Base-by-base conservation (phyloP, 2,113 vertebrate genomes). In the Notechis scutatus region DNA sequence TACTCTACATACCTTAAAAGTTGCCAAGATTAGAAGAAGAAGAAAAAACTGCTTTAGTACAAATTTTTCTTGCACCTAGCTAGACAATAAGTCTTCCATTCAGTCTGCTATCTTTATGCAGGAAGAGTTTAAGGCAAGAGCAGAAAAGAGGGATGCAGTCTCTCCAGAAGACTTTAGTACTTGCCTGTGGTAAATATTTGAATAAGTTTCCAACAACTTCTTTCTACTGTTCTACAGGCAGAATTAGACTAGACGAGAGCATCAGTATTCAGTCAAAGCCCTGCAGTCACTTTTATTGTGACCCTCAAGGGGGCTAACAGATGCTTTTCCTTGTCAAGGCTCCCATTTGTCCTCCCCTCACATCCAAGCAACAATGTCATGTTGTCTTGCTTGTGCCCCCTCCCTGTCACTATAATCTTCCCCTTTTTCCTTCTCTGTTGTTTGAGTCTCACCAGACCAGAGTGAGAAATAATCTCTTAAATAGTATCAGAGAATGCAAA, bases 241-340 rank as follows among this genome's bases (percentile, higher is more conserved):
- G 86, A 86, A 87, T 42, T 52, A 90, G 81, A 87, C 42, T 90
- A 93, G 18, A 47, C 54, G 86, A 90, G 18, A 57, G 42, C 89
- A 93, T 93, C 92, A 90, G 89, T 93, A 93, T 93, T 86, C 92
- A 90, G 56, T 18, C 50, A 57, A 93, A 90, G 89, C 45, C 81
- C 56, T 34, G 85, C 89, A 93, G 89, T 7, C 88, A 90, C 56
- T 93, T 90, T 87, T 86, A 89, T 87, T 90, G 34, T 42, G 47
- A 87, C 61, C 87, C 61, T 92, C 91, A 24, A 88, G 91, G 91
- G 91, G 59, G 50, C 54, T 88, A 69, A 56, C 87, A 92, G 91
- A 89, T 89, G 87, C 91, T 69, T 92, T 89, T 92, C 50, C 18
- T 26, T 54, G 34, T 55, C 87, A 55, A 52, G 59, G 91, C 14